Evolutionary conservation across 1,140 invertebrate genomes (phyloP).

Genomic region (Drosophila parabipectinata): DNA sequence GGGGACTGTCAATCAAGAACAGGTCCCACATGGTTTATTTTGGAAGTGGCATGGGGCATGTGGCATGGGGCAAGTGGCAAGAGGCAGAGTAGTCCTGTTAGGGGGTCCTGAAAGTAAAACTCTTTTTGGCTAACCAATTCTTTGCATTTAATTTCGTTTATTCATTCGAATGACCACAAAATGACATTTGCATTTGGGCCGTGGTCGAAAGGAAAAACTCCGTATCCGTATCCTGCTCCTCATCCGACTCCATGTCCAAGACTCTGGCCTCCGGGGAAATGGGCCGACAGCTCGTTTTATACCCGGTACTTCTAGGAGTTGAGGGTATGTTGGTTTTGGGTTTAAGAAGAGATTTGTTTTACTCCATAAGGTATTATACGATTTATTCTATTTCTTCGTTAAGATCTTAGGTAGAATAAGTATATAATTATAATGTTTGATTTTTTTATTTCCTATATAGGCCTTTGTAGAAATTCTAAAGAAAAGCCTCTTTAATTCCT

Average conservation of each 20-base stretch:
- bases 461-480: too few species aligned
- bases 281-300: constrained; percentile 16
- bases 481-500: too few species aligned
- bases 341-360: not conserved
- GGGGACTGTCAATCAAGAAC: constrained; percentile 28
- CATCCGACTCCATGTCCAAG: not conserved
- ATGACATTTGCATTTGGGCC: constrained; percentile 81
- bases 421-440: too few species aligned
- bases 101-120: constrained; percentile 46
- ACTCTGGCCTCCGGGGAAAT: constrained; percentile 41
- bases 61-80: not conserved
- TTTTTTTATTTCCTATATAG: too few species aligned
- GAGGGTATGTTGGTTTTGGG: not conserved
- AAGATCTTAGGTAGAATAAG: too few species aligned
- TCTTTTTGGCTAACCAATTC: constrained; percentile 44
- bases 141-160: constrained; percentile 83
- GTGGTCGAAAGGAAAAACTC: constrained; percentile 10
- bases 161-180: constrained; percentile 83
- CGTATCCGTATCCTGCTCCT: constrained; percentile 6
- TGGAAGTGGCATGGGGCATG: not conserved
- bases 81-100: constrained; percentile 2
- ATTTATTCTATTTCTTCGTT: too few species aligned
- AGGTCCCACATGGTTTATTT: constrained; percentile 30
- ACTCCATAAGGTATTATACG: too few species aligned
- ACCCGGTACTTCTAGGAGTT: not conserved